Evolutionary conservation across 2,888 invertebrate species (phyloP).

Genomic region (Acleris literana): DNA sequence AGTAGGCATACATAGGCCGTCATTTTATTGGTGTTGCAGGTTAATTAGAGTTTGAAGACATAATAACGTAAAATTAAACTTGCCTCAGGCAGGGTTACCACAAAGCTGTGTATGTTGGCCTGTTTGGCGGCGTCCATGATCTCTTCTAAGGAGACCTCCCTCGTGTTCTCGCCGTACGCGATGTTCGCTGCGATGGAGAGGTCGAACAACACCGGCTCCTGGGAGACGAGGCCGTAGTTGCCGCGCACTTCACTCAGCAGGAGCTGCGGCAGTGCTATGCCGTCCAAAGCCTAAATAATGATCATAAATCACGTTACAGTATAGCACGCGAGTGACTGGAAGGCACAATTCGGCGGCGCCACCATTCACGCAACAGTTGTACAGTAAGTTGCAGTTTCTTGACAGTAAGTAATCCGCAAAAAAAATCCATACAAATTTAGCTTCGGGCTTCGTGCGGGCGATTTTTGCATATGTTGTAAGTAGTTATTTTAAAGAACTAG

Average conservation of each 20-base stretch:
- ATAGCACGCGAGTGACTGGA: too few species aligned
- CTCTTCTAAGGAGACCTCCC: constrained; percentile 85
- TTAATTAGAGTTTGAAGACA: not conserved
- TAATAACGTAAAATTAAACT: constrained; percentile 37
- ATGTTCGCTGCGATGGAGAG: constrained; percentile 93
- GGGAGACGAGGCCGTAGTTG: constrained; percentile 67
- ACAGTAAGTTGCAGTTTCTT: too few species aligned
- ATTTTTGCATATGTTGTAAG: too few species aligned
- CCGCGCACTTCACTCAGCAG: constrained; percentile 88
- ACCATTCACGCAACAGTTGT: too few species aligned
- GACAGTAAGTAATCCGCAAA: too few species aligned
- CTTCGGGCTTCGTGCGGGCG: too few species aligned
- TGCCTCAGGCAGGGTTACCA: constrained; percentile 87
- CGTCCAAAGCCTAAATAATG: constrained; percentile 53
- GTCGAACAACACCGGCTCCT: constrained; percentile 94
- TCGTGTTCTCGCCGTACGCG: constrained; percentile 90
- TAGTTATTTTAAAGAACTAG: too few species aligned
- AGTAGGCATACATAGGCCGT: too few species aligned
- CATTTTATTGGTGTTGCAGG: too few species aligned
- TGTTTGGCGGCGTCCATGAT: constrained; percentile 88
- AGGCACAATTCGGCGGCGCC: too few species aligned
- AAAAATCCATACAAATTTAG: too few species aligned
- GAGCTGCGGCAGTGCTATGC: constrained; percentile 57
- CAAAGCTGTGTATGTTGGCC: constrained; percentile 92
- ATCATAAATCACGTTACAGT: too few species aligned